Conservation (phyloP, 1,140 invertebrate genomes). For the Phortica variegata region DNA sequence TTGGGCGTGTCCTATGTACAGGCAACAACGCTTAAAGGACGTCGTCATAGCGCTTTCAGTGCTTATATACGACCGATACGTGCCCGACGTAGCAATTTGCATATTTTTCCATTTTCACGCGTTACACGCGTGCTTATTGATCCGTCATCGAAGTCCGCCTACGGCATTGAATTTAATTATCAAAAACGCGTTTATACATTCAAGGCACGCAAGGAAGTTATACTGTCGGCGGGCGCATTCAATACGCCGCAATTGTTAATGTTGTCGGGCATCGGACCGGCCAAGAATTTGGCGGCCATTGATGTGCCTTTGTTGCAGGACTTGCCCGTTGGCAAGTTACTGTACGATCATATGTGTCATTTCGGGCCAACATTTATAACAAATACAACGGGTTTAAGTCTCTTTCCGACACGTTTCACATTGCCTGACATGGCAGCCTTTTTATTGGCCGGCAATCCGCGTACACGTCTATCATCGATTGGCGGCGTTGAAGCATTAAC, state of each 20-base stretch:
- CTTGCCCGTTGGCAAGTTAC: conserved; percentile 68
- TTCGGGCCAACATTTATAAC: conserved; percentile 65
- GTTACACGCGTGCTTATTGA: conserved; percentile 68
- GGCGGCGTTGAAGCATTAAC: conserved; percentile 68
- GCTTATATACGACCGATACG: conserved; percentile 63
- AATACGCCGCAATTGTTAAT: conserved; percentile 79
- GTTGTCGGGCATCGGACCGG: conserved; percentile 78
- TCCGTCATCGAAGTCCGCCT: conserved; percentile 61
- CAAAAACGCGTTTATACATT: conserved; percentile 57
- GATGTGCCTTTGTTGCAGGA: conserved; percentile 68
- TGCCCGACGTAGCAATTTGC: conserved; percentile 66
- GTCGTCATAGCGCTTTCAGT: conserved; percentile 60
- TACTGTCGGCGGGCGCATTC: conserved; percentile 72
- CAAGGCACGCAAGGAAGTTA: conserved; percentile 68
- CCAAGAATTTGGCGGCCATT: conserved; percentile 64
- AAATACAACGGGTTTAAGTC: conserved; percentile 55
- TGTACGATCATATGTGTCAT: conserved; percentile 75
- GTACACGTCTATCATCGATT: conserved; percentile 39
- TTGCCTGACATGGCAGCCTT: conserved; percentile 58
- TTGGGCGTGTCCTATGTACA: conserved; percentile 63
- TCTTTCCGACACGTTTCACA: conserved; percentile 34
- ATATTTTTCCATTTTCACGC: conserved; percentile 61
- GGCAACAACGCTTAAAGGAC: conserved; percentile 62
- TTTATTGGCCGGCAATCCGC: conserved; percentile 57
- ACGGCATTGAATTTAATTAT: conserved; percentile 65